Base-by-base conservation (phyloP, 92 coral and sea anemone species). In the Epizoanthus rinbou region DNA sequence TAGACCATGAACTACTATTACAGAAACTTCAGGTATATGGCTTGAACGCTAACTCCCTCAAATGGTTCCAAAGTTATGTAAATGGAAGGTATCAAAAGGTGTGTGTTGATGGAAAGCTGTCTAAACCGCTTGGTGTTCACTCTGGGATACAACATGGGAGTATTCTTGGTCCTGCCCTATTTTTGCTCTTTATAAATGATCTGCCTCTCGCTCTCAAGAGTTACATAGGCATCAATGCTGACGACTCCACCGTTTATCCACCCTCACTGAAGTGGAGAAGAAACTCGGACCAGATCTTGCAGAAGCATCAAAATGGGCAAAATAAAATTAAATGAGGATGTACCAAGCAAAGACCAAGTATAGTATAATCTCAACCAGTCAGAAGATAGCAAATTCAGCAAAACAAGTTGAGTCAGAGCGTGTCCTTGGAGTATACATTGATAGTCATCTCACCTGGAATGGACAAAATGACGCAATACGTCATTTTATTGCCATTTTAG, bases 121-220 rank as follows among this genome's bases (percentile, higher is more conserved):
- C 91, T 4, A 41, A 76, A 53, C 63, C 84, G 47, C 83, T 52
- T 54, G 58, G 24, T 63, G 73, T 66, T 57, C 79, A 58, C 6
- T 78, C 75, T 10, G 88, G 82, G 62, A 86, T 80, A 35, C 87
- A 70, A 3, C 89, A 85, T 16, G 84, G 84, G 62, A 89, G 92
- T 85, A 89, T 89, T 56, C 80, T 74, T 63, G 92, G 92, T 68
- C 89, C 92, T 17, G 31, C 80, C 50, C 67, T 85, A 7, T 89
- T 80, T 66, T 33, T 85, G 57, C 67, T 82, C 31, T 89, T 89
- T 52, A 81, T 85, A 33, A 88, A 88, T 31, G 86, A 88, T 85
- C 88, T 88, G 60, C 91, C 88, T 22, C 41, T 80, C 45, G 82
- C 19, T 21, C 74, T 88, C 69, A 71, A 85, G 71, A 69, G 66